Percentiles rank a stretch among this genome's conserved stretches.
Conservation (phyloP, 2,888 invertebrate species). For the Cacoxenus indagator region DNA sequence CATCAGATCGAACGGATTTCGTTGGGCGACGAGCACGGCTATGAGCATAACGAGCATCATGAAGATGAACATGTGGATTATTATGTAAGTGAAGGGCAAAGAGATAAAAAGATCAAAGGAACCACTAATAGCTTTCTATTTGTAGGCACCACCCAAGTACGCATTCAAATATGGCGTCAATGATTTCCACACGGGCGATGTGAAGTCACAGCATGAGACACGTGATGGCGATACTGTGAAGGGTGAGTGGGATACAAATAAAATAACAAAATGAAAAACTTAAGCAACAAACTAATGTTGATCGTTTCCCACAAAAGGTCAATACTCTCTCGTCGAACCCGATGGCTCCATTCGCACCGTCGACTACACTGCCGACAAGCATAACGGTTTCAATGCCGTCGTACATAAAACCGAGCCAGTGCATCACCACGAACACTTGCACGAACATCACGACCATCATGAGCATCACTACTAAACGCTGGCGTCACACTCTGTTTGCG, state of each 20-base stretch:
- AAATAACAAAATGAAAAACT: slow-evolving; percentile 24
- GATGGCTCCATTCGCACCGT: slow-evolving; percentile 81
- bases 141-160: slow-evolving; percentile 76
- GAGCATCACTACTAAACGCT: slow-evolving; percentile 47
- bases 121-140: not conserved
- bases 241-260: slow-evolving; percentile 67
- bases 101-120: not conserved
- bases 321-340: slow-evolving; percentile 79
- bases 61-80: slow-evolving; percentile 76
- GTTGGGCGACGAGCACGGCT: slow-evolving; percentile 61
- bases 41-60: slow-evolving; percentile 65
- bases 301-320: slow-evolving; percentile 54
- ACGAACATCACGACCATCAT: slow-evolving; percentile 48
- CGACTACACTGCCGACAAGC: slow-evolving; percentile 71
- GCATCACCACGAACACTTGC: slow-evolving; percentile 65
- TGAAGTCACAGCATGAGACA: slow-evolving; percentile 77
- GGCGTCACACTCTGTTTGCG: not conserved
- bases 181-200: slow-evolving; percentile 74
- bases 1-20: slow-evolving; percentile 66
- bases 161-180: slow-evolving; percentile 74
- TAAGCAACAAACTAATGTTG: slow-evolving; percentile 25
- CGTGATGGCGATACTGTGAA: slow-evolving; percentile 77
- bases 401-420: slow-evolving; percentile 71
- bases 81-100: slow-evolving; percentile 73
- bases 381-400: slow-evolving; percentile 71